Evolutionary conservation across 2,113 vertebrate genomes (phyloP).

Genomic region (Eupsittula cactorum): DNA sequence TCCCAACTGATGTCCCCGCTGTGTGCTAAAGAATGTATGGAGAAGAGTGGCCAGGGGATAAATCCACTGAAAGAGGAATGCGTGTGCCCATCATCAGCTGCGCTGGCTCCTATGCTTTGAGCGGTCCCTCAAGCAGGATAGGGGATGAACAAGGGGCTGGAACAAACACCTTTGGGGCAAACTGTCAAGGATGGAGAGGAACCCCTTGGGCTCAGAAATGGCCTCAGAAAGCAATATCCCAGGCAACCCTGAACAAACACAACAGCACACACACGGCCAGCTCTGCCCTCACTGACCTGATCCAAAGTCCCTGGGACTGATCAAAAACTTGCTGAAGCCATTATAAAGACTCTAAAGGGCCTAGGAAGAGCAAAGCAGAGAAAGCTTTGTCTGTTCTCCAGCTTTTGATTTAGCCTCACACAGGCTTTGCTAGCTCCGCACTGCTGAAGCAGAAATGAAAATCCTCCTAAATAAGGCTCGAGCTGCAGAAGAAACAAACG

Average conservation of each 20-base stretch:
- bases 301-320: not conserved
- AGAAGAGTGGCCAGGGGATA: not conserved
- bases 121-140: not conserved
- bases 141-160: not conserved
- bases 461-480: not conserved
- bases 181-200: not conserved
- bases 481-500: not conserved
- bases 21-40: not conserved
- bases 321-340: not conserved
- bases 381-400: not conserved
- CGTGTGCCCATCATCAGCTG: not conserved
- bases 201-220: not conserved
- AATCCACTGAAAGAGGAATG: not conserved
- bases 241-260: not conserved
- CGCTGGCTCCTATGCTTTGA: not conserved
- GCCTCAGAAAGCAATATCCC: not conserved
- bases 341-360: not conserved
- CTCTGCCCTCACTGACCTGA: not conserved
- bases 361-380: not conserved
- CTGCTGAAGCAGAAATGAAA: not conserved
- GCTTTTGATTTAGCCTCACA: not conserved
- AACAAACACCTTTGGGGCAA: not conserved
- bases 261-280: fast-evolving
- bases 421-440: not conserved
- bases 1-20: not conserved